A percentile compares a stretch with the other conserved stretches of the same genome.
These are phyloP conservation scores for Aurelia coerulea DNA, from an alignment of 30 jellyfish, hydroid and myxozoan genomes.

Conservation along the genomic window DNA sequence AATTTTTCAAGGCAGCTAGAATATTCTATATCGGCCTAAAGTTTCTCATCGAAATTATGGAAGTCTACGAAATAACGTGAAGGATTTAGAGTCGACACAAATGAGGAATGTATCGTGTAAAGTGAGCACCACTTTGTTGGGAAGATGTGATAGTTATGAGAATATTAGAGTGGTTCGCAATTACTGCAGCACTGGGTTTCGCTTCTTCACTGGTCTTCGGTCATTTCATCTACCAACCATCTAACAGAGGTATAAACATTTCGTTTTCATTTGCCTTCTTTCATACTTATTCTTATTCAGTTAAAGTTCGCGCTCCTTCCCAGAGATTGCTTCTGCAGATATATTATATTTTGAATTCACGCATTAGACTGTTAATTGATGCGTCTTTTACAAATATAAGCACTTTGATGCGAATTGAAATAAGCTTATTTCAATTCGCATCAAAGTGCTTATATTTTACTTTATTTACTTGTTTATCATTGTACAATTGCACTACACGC, in stretches of 20 bases:
- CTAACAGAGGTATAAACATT: conserved; percentile 18
- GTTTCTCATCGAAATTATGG: conserved; percentile 6
- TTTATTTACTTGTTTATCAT: too few relatives aligned
- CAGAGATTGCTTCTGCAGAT: not conserved
- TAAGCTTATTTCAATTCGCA: too few relatives aligned
- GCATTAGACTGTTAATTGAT: not conserved
- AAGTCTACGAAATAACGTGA: conserved; percentile 19
- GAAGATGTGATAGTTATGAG: conserved; percentile 67
- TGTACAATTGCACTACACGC: too few relatives aligned
- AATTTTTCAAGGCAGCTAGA: conserved; percentile 5
- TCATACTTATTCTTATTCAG: too few relatives aligned
- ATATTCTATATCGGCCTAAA: not conserved
- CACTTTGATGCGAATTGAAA: too few relatives aligned
- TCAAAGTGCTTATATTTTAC: too few relatives aligned
- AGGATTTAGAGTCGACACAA: not conserved
- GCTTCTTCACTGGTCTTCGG: conserved; percentile 32
- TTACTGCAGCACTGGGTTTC: conserved; percentile 50
- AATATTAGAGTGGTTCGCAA: conserved; percentile 44
- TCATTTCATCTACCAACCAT: conserved; percentile 14
- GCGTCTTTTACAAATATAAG: not conserved
- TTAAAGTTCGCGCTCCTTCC: too few relatives aligned
- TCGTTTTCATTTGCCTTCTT: not conserved
- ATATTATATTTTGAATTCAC: not conserved
- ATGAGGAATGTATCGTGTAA: conserved; percentile 9
- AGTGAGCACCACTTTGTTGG: conserved; percentile 10